Evolutionary conservation across 2,888 invertebrate genomes (phyloP).

Genomic region (Cylindroiulus punctatus): DNA sequence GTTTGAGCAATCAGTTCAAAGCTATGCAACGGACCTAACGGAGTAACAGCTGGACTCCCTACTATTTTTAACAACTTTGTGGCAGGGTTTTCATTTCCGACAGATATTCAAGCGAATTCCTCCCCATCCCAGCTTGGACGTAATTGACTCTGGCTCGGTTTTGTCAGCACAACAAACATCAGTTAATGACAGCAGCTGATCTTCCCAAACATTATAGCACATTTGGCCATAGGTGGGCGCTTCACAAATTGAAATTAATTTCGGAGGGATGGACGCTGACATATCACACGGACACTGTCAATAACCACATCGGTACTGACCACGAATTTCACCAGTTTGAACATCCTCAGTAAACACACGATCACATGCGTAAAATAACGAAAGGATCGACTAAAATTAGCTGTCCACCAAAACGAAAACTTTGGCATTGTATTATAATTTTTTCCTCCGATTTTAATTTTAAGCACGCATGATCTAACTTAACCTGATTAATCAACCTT

Average conservation of each 20-base stretch:
- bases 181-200: slow-evolving; percentile 34
- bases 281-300: neutral
- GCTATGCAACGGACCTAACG: neutral
- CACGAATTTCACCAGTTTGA: neutral
- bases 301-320: neutral
- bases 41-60: slow-evolving; percentile 31
- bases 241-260: neutral
- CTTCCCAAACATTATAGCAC: neutral
- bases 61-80: slow-evolving; percentile 15
- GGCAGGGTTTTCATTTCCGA: slow-evolving; percentile 19
- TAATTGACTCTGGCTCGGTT: neutral
- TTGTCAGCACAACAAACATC: neutral
- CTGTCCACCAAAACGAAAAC: no score
- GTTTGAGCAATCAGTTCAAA: neutral
- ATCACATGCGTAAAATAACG: neutral
- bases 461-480: no score
- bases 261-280: neutral
- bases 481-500: no score
- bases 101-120: slow-evolving; percentile 11
- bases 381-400: no score
- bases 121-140: neutral
- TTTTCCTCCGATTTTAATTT: no score
- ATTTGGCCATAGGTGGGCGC: neutral
- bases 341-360: neutral
- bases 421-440: no score